Conservation (phyloP, 2,113 vertebrate genomes). For the Sinocyclocheilus anophthalmus region DNA sequence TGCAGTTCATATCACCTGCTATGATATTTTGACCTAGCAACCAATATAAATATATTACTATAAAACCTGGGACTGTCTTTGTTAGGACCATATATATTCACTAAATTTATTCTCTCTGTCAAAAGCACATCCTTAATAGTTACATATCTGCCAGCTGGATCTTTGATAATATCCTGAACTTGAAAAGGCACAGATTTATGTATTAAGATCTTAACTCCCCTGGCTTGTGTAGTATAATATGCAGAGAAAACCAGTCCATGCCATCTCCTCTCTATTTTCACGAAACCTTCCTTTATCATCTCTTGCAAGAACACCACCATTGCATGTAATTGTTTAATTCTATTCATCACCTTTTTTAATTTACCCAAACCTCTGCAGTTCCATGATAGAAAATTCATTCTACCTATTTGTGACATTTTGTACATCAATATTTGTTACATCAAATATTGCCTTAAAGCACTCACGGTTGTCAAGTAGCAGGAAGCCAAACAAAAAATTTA, state of each 20-base stretch:
- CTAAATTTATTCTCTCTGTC: not conserved
- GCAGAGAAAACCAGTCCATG: not conserved
- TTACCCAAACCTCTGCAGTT: not conserved
- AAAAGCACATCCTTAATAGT: not conserved
- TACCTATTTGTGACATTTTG: not conserved
- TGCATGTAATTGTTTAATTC: not conserved
- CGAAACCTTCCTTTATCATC: not conserved
- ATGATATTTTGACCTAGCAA: not conserved
- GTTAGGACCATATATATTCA: not conserved
- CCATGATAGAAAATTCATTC: not conserved
- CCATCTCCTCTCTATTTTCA: not conserved
- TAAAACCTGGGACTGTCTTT: not conserved
- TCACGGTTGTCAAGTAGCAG: not conserved
- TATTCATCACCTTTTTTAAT: not conserved
- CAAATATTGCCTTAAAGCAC: not conserved
- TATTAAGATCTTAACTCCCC: not conserved
- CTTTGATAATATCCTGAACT: not conserved
- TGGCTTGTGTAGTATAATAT: not conserved
- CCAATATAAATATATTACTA: not conserved
- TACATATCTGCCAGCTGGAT: not conserved
- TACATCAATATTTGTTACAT: not conserved
- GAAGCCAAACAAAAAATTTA: not conserved
- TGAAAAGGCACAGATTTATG: not conserved
- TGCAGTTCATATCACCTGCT: constrained; percentile 6
- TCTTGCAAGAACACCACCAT: not conserved